Evolutionary conservation across 2,113 vertebrate species (phyloP), one percentile per base, ranked within the genome.

Genomic region (Melanostigma gelatinosum): DNA sequence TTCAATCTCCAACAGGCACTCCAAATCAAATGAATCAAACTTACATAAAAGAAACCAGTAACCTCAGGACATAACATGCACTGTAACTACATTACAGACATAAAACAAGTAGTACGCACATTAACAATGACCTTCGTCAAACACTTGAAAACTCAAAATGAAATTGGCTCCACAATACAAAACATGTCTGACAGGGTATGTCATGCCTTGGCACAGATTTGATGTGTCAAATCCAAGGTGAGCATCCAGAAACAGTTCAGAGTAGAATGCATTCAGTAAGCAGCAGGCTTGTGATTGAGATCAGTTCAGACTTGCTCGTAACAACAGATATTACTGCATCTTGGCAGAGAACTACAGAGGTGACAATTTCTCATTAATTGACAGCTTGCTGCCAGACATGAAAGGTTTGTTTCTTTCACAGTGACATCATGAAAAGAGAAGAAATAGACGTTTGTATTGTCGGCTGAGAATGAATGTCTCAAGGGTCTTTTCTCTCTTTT

Each of bases 401-500:
- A 77, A 44, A 38, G 16, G 27, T 48, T 63, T 69, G n/a, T 10
- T 58, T 24, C 4, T 46, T 42, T 60, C 54, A 24, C 36, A 22
- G 16, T 40, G 48, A 50, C 57, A 7, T 4, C 3, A 36, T 18
- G 16, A 44, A 42, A 22, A 60, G 12, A 64, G n/a, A 36, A 34
- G 13, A 34, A 70, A 65, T 4, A 32, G 5, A 63, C 27, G 40
- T 40, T 29, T 32, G 16, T 20, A 4, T 1, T 22, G 16, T 24
- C 32, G 32, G 29, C 8, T 29, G 29, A 57, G 9, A 75, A 48
- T 7, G n/a, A 3, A 27, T 32, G 5, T 22, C 42, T 79, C 8
- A 77, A 27, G 12, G 7, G 7, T 60, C 3, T 46, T 27, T 72
- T 75, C 12, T 80, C 20, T 48, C 27, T 77, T 50, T 87, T 89